Base-by-base conservation (phyloP, 2,797 vertebrate species). In the Coregonus sp. region DNA sequence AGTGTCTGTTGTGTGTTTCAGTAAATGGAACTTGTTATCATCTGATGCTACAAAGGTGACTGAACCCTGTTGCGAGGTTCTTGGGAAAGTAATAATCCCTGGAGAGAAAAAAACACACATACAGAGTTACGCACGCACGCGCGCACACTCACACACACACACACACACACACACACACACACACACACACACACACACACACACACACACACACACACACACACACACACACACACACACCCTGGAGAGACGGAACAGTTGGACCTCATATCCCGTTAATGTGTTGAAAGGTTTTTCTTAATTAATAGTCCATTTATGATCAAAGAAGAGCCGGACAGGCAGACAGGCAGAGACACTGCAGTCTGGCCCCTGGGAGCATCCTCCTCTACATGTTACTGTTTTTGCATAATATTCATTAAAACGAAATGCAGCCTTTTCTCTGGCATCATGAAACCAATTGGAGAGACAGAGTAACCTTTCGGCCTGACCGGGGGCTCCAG, bases 291-390 rank as follows among this genome's bases (percentile, higher is more conserved):
- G 70, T 82, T 82, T 40, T 40, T 47, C 0, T 73, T 90, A 86
- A 90, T 91, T 88, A 86, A 90, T 75, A 76, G 74, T 86, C 56
- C 71, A 82, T 82, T 84, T 78, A 83, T 83, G 85, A 90, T 88
- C 79, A 89, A 85, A 89, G 85, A 79, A 73, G 85, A 86, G 83
- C 77, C 74, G 5, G 35, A 37, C 35, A 37, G 35, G 5, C 35
- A 37, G 35, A 40, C 37, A 9, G 35, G 5, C 35, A 37, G 35
- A 74, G 59, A 80, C 72, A 16, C 29, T n/a, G 6, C 40, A 9
- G 40, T 47, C 40, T 9, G 40, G 5, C 4, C 73, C 40, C 69
- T 50, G 33, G 68, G 76, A 37, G 59, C 59, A 50, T 78, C 76
- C 79, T 2, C 11, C 40, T 47, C 40, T 47, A 76, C 75, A 79